Evolutionary conservation across 2,888 invertebrate species (phyloP), one percentile per base, ranked within the genome.

Genomic region (Pseudolycoriella hygida): DNA sequence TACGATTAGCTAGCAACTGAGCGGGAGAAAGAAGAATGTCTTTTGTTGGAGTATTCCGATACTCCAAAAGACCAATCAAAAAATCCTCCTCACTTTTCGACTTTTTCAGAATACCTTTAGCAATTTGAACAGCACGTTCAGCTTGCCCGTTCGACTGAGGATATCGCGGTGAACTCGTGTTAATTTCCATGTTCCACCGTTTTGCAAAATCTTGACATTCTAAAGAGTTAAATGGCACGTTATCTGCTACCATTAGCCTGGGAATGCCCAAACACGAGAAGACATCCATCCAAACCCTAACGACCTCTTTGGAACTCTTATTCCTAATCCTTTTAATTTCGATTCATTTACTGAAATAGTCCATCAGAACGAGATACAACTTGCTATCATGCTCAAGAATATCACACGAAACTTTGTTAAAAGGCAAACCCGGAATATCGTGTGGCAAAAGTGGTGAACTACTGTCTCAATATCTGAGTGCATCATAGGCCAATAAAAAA

Each of bases 251-350:
- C 12, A 52, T 38, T 6, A 42, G 45, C 5, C n/a, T 40, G 18
- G 52, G 53, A 12, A 50, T 42, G 5, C 52, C 53, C 47, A 30
- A 30, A 30, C 11, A 51, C 48, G 11, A 42, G 40, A 10, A 42
- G 38, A 45, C 52, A 50, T 50, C 51, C 19, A 42, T 6, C 11
- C 3, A 14, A 40, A n/a, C 17, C 3, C 17, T 2, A 14, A 37
- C 32, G n/a, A 45, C 14, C 6, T 41, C 37, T 18, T 3, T 1
- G 3, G 25, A 49, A n/a, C 2, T 51, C 30, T 31, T 53, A 48
- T 43, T 51, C 51, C 43, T 51, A 50, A 38, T 49, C 30, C 17
- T 51, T 48, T 41, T 45, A 47, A 42, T 47, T 52, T 42, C 53
- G 47, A 48, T 51, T 52, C 18, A 50, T 50, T 49, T 55, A 25